Evolutionary conservation across 2,797 vertebrate species (phyloP).

Genomic region (Smutsia gigantea): DNA sequence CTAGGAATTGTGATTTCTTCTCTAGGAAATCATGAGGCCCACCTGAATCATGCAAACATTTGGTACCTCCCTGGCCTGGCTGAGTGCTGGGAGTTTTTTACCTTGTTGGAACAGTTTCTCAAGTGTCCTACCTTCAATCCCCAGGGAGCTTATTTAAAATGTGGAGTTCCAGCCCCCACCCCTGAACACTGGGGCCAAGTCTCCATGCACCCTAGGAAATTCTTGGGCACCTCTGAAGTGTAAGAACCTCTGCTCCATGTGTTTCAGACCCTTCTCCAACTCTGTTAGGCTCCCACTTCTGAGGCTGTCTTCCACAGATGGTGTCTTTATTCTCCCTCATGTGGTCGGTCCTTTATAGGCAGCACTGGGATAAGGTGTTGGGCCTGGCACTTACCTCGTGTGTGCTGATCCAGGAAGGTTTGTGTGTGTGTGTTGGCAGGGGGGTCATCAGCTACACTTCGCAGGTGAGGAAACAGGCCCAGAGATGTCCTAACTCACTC

Average conservation of each 20-base stretch:
- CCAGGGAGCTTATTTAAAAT: not conserved
- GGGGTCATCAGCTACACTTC: not conserved
- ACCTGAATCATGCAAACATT: fast-evolving
- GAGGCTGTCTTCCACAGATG: not conserved
- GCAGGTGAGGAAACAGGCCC: not conserved
- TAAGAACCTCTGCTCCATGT: not conserved
- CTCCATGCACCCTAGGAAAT: not conserved
- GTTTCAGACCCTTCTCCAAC: not conserved
- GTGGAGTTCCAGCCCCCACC: not conserved
- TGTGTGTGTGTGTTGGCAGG: no score
- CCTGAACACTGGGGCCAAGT: not conserved
- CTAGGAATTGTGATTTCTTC: not conserved
- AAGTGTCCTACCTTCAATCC: not conserved
- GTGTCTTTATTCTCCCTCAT: fast-evolving
- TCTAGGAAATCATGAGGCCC: not conserved
- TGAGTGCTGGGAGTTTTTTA: not conserved
- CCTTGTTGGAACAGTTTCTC: not conserved
- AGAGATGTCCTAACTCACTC: not conserved
- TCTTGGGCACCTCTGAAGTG: not conserved
- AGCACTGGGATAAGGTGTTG: not conserved
- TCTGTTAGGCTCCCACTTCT: not conserved
- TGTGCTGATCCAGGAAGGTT: not conserved
- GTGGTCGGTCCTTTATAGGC: fast-evolving
- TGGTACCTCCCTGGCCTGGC: fast-evolving
- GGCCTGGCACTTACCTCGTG: not conserved